Conservation (phyloP, 2,888 invertebrate species). For the Parochlus steinenii region DNA sequence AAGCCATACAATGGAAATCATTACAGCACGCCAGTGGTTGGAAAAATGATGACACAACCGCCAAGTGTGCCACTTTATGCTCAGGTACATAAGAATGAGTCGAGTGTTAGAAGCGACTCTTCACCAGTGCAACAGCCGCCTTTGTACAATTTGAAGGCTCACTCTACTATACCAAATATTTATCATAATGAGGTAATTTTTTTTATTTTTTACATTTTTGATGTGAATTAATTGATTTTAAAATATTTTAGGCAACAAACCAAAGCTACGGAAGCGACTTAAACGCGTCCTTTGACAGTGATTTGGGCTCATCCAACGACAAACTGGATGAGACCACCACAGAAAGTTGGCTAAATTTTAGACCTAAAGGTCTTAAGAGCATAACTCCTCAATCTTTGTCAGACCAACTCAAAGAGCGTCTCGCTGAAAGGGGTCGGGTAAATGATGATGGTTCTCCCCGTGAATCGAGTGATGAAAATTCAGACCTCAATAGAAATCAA, state of each 20-base stretch:
- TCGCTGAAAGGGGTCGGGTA: constrained; percentile 67
- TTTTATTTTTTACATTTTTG: no score
- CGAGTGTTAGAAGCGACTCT: constrained; percentile 18
- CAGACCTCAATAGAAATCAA: constrained; percentile 42
- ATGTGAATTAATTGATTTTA: no score
- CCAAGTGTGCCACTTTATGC: constrained; percentile 30
- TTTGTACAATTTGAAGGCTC: constrained; percentile 13
- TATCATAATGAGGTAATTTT: no score
- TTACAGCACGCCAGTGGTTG: constrained; percentile 18
- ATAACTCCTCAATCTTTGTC: constrained; percentile 66
- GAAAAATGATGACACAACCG: constrained; percentile 18
- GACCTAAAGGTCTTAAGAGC: constrained; percentile 27
- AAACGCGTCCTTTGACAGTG: constrained; percentile 31
- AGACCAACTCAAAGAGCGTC: constrained; percentile 72
- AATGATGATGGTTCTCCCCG: constrained; percentile 36
- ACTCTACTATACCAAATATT: constrained; percentile 24
- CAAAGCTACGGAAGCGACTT: constrained; percentile 28
- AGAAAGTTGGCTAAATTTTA: constrained; percentile 30
- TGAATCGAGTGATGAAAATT: constrained; percentile 44
- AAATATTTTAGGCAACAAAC: constrained; percentile 26
- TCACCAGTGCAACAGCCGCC: constrained; percentile 23
- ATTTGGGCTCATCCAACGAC: constrained; percentile 30
- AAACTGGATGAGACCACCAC: constrained; percentile 27
- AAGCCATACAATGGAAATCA: constrained; percentile 10
- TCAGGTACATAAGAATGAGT: constrained; percentile 35